These are phyloP conservation scores for Orchesellides sinensis DNA, from an alignment of 2,888 invertebrate species.

Conservation along the genomic window DNA sequence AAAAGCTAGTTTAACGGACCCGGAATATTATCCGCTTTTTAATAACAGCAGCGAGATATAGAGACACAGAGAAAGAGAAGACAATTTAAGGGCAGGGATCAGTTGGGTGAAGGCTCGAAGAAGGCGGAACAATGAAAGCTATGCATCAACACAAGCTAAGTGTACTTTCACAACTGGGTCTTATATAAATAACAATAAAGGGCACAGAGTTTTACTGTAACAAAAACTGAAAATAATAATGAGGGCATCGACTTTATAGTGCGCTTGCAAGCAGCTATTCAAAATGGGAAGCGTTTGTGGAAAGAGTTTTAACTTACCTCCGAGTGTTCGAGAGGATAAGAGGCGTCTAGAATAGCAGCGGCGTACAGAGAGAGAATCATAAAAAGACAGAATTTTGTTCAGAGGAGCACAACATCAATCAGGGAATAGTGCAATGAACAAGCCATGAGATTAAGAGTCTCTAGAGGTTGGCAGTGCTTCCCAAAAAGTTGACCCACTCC, in stretches of 20 bases:
- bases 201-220: conserved; percentile 8
- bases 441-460: conserved; percentile 71
- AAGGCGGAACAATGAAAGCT: conserved; percentile 73
- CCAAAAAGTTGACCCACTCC: conserved; percentile 69
- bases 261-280: conserved; percentile 72
- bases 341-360: conserved; percentile 75
- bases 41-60: conserved; percentile 19
- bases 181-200: conserved; percentile 31
- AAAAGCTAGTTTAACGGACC: no score
- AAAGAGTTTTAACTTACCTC: conserved; percentile 75
- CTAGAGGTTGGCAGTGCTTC: conserved; percentile 73
- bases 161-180: conserved; percentile 10
- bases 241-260: conserved; percentile 59
- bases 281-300: conserved; percentile 75
- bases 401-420: conserved; percentile 75
- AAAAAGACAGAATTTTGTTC: conserved; percentile 75
- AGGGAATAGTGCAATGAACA: conserved; percentile 73
- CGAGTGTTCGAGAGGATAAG: conserved; percentile 75
- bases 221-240: conserved; percentile 25
- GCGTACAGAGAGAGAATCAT: conserved; percentile 75
- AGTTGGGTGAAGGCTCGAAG: conserved; percentile 62
- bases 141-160: conserved; percentile 71
- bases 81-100: conserved; percentile 54
- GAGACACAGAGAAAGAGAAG: conserved; percentile 60
- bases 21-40: conserved; percentile 36